These are phyloP conservation scores for Acridotheres tristis DNA, from an alignment of 2,797 vertebrate genomes.

Conservation along the genomic window DNA sequence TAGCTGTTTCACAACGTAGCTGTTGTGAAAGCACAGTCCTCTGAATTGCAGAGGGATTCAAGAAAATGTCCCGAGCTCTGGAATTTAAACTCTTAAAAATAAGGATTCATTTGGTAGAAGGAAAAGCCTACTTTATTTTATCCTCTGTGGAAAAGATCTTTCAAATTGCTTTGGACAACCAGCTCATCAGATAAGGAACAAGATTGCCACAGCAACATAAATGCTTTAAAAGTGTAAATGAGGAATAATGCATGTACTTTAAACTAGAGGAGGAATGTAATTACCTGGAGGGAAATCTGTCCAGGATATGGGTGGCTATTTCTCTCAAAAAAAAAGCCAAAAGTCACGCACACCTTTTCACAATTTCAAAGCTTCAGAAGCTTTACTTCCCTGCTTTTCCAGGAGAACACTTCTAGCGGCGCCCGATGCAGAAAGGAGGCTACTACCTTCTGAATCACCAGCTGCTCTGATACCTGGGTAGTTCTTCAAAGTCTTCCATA, in stretches of 20 bases:
- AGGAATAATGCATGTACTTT: conserved; percentile 23
- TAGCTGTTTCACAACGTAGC: conserved; percentile 12
- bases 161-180: background rate
- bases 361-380: background rate
- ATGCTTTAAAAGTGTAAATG: conserved; percentile 43
- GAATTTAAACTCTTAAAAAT: conserved; percentile 19
- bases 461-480: conserved; percentile 15
- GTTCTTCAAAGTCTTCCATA: conserved; percentile 33
- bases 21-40: conserved; percentile 14
- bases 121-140: conserved; percentile 35
- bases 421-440: background rate
- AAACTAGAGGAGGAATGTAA: conserved; percentile 7
- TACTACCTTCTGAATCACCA: conserved; percentile 47
- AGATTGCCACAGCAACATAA: background rate
- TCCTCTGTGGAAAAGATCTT: conserved; percentile 5
- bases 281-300: conserved; percentile 26
- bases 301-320: background rate
- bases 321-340: background rate
- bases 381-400: background rate
- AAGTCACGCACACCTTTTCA: background rate
- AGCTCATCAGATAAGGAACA: conserved; percentile 9
- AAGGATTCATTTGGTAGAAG: conserved; percentile 11
- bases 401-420: background rate
- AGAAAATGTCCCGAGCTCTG: background rate
- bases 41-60: background rate